These are phyloP conservation scores for Sitobion miscanthi DNA, from an alignment of 1,140 invertebrate genomes.

Conservation along the genomic window DNA sequence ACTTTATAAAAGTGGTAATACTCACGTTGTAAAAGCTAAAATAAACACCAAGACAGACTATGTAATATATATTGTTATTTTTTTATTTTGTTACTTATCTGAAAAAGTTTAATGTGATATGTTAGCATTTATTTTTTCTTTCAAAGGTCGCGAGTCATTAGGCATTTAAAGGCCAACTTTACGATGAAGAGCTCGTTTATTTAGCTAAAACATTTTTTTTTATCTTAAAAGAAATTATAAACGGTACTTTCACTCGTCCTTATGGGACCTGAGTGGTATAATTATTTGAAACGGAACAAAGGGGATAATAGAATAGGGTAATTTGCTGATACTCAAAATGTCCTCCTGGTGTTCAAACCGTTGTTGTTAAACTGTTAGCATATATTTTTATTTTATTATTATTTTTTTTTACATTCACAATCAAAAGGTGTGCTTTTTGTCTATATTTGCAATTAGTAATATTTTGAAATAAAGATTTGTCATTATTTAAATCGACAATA, in stretches of 20 bases:
- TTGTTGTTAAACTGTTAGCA: neutral
- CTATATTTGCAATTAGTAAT: neutral
- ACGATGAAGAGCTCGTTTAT: slow-evolving; percentile 20
- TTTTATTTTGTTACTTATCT: neutral
- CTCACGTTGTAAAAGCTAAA: neutral
- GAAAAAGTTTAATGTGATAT: neutral
- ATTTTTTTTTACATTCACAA: neutral
- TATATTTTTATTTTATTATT: neutral
- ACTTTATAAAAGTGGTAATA: slow-evolving; percentile 32
- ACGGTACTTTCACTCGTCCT: slow-evolving; percentile 13
- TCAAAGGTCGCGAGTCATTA: slow-evolving; percentile 33
- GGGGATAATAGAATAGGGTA: slow-evolving; percentile 22
- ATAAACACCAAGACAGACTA: slow-evolving; percentile 20
- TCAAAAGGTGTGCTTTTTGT: neutral
- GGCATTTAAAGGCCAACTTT: slow-evolving; percentile 38
- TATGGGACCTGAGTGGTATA: neutral
- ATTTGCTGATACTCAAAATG: slow-evolving; percentile 42
- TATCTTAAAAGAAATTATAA: slow-evolving; percentile 24
- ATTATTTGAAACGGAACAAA: slow-evolving; percentile 30
- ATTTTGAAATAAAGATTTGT: neutral
- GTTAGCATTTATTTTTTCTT: slow-evolving; percentile 27
- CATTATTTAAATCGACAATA: neutral
- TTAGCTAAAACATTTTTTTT: slow-evolving; percentile 29
- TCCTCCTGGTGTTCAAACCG: neutral
- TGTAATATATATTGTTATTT: neutral